Conservation (phyloP, 1,140 invertebrate species). For the Branchinecta lynchi region DNA sequence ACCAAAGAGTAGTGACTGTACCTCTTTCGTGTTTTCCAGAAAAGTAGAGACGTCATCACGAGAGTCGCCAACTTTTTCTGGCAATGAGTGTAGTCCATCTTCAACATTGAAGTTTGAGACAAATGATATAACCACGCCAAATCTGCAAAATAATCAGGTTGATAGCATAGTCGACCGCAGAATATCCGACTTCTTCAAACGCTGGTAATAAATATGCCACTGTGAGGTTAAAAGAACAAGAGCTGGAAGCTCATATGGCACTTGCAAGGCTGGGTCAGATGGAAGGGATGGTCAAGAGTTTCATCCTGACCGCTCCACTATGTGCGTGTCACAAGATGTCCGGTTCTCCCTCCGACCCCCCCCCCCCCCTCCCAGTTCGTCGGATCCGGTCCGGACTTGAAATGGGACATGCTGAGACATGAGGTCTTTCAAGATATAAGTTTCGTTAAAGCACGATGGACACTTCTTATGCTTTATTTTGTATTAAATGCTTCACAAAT, state of each 20-base stretch:
- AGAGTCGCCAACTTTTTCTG: background rate
- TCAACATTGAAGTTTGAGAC: background rate
- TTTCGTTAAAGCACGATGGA: no score
- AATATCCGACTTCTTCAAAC: no score
- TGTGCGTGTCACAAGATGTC: background rate
- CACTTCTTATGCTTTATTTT: no score
- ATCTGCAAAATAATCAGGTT: background rate
- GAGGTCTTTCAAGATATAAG: background rate
- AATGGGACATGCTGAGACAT: conserved; percentile 4
- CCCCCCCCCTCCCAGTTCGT: no score
- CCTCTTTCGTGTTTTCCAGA: background rate
- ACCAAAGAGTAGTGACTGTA: background rate
- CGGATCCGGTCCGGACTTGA: conserved; percentile 4
- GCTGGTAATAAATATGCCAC: no score
- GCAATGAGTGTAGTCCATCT: background rate
- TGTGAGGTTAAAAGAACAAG: no score
- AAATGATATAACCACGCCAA: background rate
- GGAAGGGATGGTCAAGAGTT: no score
- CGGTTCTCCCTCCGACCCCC: conserved; percentile 3
- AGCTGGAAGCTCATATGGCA: no score
- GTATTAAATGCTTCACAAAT: no score
- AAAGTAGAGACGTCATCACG: background rate
- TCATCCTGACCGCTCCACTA: background rate
- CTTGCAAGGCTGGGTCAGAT: no score
- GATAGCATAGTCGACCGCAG: no score